Evolutionary conservation across 2,113 vertebrate species (phyloP).

Genomic region (Rousettus leschenaultii): DNA sequence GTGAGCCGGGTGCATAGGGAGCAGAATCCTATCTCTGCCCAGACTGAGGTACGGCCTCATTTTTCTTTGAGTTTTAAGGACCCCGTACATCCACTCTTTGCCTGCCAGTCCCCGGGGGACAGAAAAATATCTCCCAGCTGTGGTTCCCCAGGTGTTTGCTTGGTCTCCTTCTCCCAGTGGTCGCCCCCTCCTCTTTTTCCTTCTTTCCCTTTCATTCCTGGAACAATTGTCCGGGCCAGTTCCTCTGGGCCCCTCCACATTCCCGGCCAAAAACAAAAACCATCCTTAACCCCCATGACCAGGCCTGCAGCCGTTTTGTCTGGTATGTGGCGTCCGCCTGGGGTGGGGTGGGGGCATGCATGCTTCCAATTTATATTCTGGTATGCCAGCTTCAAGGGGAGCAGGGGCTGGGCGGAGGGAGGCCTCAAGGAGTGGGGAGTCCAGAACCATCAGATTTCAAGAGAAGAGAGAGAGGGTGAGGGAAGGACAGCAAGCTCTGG

Average conservation of each 20-base stretch:
- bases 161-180: accelerated
- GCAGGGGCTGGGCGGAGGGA: background rate
- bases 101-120: background rate
- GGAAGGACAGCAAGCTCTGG: accelerated
- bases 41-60: accelerated
- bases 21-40: background rate
- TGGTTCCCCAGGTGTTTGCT: slow-evolving; percentile 30
- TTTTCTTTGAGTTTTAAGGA: background rate
- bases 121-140: background rate
- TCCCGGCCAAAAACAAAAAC: slow-evolving; percentile 13
- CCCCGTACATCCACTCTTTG: background rate
- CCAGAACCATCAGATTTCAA: background rate
- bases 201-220: background rate
- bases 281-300: slow-evolving; percentile 53
- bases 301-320: slow-evolving; percentile 33
- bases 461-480: background rate
- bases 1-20: accelerated
- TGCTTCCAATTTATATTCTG: slow-evolving; percentile 42
- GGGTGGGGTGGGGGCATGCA: background rate
- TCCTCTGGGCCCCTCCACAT: slow-evolving; percentile 18
- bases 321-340: background rate
- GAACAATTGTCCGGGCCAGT: background rate
- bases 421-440: background rate
- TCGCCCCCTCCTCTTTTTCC: background rate
- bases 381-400: background rate